Conservation (phyloP, 2,113 vertebrate species). For the Rostratula benghalensis region DNA sequence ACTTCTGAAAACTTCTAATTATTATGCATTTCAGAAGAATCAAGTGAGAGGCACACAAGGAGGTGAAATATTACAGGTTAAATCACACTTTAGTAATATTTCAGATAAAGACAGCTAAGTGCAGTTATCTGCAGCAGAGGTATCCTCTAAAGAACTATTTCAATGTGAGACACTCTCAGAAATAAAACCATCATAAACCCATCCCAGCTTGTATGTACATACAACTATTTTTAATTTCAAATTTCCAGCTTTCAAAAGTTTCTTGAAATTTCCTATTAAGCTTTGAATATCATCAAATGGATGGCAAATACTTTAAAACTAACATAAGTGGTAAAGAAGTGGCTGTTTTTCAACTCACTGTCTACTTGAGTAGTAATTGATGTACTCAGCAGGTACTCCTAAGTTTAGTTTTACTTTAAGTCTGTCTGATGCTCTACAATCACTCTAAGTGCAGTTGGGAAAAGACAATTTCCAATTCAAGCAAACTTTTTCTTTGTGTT, state of each 20-base stretch:
- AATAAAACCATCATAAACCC: slow-evolving; percentile 1
- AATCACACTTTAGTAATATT: not conserved
- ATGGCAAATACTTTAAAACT: slow-evolving; percentile 10
- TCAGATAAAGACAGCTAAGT: not conserved
- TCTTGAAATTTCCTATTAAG: not conserved
- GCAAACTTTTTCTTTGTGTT: not conserved
- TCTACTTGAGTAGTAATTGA: slow-evolving; percentile 10
- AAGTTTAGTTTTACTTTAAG: not conserved
- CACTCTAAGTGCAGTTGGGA: not conserved
- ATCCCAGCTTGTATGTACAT: not conserved
- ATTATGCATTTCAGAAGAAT: not conserved
- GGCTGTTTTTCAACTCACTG: not conserved
- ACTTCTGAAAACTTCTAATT: not conserved
- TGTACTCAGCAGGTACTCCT: not conserved
- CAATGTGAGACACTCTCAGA: not conserved
- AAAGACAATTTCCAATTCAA: slow-evolving; percentile 5
- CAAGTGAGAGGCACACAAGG: not conserved
- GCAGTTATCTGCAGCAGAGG: not conserved
- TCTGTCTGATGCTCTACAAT: not conserved
- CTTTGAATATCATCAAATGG: not conserved
- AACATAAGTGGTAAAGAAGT: not conserved
- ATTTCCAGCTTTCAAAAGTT: not conserved
- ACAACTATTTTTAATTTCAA: slow-evolving; percentile 19
- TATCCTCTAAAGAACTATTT: not conserved
- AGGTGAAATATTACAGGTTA: not conserved